Conservation (phyloP, 2,113 vertebrate species). For the Peromyscus maniculatus region DNA sequence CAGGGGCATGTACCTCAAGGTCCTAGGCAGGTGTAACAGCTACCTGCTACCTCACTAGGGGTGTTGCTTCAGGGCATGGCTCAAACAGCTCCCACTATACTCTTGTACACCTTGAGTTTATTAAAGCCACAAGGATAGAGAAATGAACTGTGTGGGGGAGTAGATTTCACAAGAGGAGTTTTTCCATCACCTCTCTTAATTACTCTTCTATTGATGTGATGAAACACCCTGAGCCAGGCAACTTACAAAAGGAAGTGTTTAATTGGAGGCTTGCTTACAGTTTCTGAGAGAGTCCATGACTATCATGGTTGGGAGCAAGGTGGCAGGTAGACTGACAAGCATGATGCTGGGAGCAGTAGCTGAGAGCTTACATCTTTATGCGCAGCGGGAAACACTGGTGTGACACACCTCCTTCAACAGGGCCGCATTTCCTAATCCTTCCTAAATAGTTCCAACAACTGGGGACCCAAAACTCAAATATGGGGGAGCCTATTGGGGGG, state of each 20-base stretch:
- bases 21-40: no score
- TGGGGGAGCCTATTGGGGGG: not conserved
- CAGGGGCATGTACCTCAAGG: no score
- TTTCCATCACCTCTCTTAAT: not conserved
- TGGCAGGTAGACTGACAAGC: not conserved
- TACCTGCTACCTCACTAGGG: no score
- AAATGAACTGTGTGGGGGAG: not conserved
- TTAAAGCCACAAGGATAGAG: not conserved
- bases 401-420: not conserved
- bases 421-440: no score
- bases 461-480: not conserved
- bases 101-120: not conserved
- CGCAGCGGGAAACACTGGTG: not conserved
- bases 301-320: not conserved
- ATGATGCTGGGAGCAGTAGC: not conserved
- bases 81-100: no score
- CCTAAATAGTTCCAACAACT: not conserved
- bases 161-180: not conserved
- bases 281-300: not conserved
- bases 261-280: not conserved
- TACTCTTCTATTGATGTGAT: not conserved
- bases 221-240: not conserved
- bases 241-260: not conserved
- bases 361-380: not conserved
- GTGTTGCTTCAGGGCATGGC: no score